Evolutionary conservation across 2,797 vertebrate genomes (phyloP).

Genomic region (Eulemur mongoz): DNA sequence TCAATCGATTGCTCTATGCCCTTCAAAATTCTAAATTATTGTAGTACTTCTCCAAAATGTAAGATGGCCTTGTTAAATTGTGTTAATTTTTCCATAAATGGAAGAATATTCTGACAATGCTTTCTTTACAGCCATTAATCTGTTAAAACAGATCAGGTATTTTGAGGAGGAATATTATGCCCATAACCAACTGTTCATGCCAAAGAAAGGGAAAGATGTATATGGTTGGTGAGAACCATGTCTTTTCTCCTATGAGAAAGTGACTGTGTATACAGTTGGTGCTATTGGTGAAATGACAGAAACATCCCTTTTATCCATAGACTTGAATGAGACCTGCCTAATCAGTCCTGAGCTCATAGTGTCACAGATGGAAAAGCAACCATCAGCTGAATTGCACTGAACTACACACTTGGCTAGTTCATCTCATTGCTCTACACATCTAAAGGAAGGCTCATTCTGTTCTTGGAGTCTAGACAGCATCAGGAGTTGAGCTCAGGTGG

Average conservation of each 20-base stretch:
- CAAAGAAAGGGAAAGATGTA: background rate
- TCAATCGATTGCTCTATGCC: background rate
- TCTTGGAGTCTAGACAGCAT: slow-evolving; percentile 82
- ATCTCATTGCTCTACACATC: slow-evolving; percentile 84
- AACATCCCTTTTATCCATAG: slow-evolving; percentile 85
- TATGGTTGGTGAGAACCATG: background rate
- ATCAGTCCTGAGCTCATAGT: slow-evolving; percentile 88
- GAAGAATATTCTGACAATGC: background rate
- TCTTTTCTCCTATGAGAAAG: background rate
- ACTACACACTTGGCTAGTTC: slow-evolving; percentile 84
- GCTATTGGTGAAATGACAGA: slow-evolving; percentile 66
- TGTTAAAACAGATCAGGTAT: slow-evolving; percentile 72
- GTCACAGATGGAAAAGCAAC: slow-evolving; percentile 93
- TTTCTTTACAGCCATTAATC: background rate
- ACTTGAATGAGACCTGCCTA: slow-evolving; percentile 93
- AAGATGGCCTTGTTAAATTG: background rate
- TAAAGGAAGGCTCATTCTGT: slow-evolving; percentile 76
- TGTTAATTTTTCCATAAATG: background rate
- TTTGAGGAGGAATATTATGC: slow-evolving; percentile 45
- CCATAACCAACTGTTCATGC: slow-evolving; percentile 45
- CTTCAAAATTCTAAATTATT: background rate
- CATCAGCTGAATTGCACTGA: slow-evolving; percentile 87
- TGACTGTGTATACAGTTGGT: slow-evolving; percentile 58
- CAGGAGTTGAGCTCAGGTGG: slow-evolving; percentile 86
- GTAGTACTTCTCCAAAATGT: background rate